Conservation (phyloP, 2,797 vertebrate genomes). For the Sciurus carolinensis region DNA sequence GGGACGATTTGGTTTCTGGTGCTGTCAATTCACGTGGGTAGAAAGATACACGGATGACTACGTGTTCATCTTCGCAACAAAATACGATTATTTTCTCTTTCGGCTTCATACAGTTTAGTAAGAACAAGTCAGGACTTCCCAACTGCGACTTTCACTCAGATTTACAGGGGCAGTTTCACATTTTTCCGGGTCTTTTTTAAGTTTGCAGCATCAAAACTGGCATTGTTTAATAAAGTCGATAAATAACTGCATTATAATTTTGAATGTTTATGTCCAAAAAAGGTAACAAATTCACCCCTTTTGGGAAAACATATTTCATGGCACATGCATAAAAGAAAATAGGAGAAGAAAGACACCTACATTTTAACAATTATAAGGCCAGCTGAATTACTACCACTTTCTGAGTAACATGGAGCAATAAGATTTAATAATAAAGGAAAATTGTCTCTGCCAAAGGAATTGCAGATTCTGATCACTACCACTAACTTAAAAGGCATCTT, state of each 20-base stretch:
- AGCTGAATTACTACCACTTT: conserved; percentile 46
- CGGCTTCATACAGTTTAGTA: not conserved
- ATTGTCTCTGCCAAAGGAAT: conserved; percentile 55
- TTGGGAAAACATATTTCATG: conserved; percentile 47
- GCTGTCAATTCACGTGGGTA: not conserved
- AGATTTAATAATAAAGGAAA: conserved; percentile 55
- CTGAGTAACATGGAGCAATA: conserved; percentile 50
- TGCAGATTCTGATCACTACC: conserved; percentile 62
- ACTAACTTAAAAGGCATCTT: not conserved
- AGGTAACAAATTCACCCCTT: conserved; percentile 39
- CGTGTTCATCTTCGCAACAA: not conserved
- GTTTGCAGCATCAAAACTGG: not conserved
- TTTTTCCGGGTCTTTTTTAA: conserved; percentile 63
- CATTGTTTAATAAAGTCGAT: conserved; percentile 60
- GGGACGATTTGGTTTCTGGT: not conserved
- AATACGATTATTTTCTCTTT: not conserved
- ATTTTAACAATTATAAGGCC: conserved; percentile 28
- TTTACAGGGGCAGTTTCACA: conserved; percentile 34
- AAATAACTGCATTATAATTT: conserved; percentile 6
- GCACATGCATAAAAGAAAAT: not conserved
- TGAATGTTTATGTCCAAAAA: conserved; percentile 14
- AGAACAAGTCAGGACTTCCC: conserved; percentile 63
- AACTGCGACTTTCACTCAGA: conserved; percentile 15
- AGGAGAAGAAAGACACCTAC: not conserved
- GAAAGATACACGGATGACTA: not conserved